phyloP scores from a whole-genome alignment of 2,888 invertebrate species.

The Synergus gifuensis region DNA sequence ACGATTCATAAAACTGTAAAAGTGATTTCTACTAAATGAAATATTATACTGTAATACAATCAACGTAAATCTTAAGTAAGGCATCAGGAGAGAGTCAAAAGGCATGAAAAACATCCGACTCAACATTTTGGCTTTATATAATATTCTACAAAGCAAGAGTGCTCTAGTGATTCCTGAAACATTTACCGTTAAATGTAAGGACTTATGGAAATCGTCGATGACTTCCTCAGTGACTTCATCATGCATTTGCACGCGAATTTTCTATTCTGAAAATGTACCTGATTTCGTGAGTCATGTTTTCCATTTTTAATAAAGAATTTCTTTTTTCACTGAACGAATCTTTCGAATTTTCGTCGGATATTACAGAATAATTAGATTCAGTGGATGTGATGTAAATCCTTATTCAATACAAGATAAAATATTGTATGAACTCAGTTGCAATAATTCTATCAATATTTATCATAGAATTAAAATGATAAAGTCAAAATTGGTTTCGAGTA shows the following conservation, averaged over 20 bases:
- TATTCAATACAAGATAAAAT: constrained; percentile 13
- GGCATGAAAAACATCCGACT: not conserved
- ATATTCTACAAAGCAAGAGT: constrained; percentile 18
- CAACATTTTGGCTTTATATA: constrained; percentile 15
- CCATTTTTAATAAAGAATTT: constrained; percentile 20
- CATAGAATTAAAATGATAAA: not conserved
- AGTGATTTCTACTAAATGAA: too few species aligned
- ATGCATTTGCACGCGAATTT: not conserved
- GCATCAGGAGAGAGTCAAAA: not conserved
- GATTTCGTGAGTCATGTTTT: constrained; percentile 1
- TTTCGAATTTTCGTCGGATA: not conserved
- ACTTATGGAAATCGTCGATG: constrained; percentile 9
- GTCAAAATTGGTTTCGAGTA: not conserved
- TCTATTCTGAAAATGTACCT: not conserved
- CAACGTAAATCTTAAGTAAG: not conserved
- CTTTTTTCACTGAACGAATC: constrained; percentile 9
- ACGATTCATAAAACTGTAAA: too few species aligned
- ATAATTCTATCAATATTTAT: not conserved
- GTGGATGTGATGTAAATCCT: constrained; percentile 14
- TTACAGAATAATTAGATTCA: constrained; percentile 7
- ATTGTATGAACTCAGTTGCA: not conserved
- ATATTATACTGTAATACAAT: too few species aligned
- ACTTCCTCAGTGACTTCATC: constrained; percentile 28
- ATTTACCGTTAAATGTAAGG: constrained; percentile 34
- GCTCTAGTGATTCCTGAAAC: constrained; percentile 2